These are phyloP conservation scores for Cotesia vestalis DNA, from an alignment of 1,140 invertebrate species.

Conservation along the genomic window DNA sequence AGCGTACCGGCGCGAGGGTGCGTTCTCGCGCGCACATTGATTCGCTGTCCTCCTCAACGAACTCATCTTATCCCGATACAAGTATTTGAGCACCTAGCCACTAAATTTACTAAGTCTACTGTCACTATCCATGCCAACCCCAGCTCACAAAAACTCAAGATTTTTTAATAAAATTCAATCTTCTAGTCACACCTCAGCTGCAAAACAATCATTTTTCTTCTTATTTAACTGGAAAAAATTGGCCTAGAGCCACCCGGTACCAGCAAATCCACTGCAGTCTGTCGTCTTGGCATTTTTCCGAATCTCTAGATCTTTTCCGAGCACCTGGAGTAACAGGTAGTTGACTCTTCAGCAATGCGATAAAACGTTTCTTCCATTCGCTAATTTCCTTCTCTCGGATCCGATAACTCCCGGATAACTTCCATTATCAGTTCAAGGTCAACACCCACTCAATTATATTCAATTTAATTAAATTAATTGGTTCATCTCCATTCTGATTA, in stretches of 20 bases:
- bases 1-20: slow-evolving; percentile 51
- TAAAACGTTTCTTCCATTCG: neutral
- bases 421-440: slow-evolving; percentile 2
- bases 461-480: too few species aligned
- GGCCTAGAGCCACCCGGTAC: neutral
- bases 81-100: neutral
- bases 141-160: neutral
- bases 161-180: neutral
- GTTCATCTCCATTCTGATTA: too few species aligned
- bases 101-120: neutral
- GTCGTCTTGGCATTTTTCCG: slow-evolving; percentile 15
- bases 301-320: neutral
- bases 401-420: neutral
- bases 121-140: too few species aligned
- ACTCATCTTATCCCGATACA: slow-evolving; percentile 46
- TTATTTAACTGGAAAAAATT: neutral
- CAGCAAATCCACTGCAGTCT: slow-evolving; percentile 6
- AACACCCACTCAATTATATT: neutral
- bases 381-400: too few species aligned
- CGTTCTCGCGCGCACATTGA: slow-evolving; percentile 48
- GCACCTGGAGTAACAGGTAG: slow-evolving; percentile 32
- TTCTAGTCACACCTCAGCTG: too few species aligned
- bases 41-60: slow-evolving; percentile 51
- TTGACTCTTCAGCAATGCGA: slow-evolving; percentile 20
- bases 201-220: neutral